These are phyloP conservation scores for Polyommatus iphigenia DNA, from an alignment of 2,888 invertebrate species.

Conservation along the genomic window DNA sequence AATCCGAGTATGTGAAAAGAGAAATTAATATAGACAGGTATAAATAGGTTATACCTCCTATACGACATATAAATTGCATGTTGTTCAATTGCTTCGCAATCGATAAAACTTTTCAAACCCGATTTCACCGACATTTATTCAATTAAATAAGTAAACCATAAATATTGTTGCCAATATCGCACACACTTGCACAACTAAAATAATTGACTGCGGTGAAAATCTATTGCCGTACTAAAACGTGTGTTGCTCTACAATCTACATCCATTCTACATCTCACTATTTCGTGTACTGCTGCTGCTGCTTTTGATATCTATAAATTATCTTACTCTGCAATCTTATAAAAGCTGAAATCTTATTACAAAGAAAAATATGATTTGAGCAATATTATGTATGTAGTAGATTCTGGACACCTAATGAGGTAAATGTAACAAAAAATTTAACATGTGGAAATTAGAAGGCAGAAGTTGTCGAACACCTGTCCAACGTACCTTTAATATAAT, in stretches of 20 bases:
- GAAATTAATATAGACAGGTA: not conserved
- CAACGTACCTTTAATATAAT: no score
- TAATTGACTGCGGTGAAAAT: not conserved
- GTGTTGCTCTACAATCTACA: not conserved
- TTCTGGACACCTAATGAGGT: no score
- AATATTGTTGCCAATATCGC: constrained; percentile 2
- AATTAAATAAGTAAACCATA: constrained; percentile 16
- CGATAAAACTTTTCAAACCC: not conserved
- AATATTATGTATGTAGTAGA: no score
- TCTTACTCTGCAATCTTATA: no score
- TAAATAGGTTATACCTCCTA: not conserved
- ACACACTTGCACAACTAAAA: not conserved
- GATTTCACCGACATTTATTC: constrained; percentile 4
- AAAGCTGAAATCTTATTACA: no score
- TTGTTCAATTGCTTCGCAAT: not conserved
- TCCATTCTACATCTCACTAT: not conserved
- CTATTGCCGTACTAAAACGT: not conserved
- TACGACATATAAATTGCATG: not conserved
- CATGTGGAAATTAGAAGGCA: no score
- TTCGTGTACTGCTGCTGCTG: no score
- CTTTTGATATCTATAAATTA: no score
- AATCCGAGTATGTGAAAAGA: not conserved
- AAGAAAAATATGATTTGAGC: no score
- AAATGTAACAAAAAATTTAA: no score
- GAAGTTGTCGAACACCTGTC: no score